These are phyloP conservation scores for Drosophila lini DNA, from an alignment of 1,140 invertebrate species.

Conservation along the genomic window DNA sequence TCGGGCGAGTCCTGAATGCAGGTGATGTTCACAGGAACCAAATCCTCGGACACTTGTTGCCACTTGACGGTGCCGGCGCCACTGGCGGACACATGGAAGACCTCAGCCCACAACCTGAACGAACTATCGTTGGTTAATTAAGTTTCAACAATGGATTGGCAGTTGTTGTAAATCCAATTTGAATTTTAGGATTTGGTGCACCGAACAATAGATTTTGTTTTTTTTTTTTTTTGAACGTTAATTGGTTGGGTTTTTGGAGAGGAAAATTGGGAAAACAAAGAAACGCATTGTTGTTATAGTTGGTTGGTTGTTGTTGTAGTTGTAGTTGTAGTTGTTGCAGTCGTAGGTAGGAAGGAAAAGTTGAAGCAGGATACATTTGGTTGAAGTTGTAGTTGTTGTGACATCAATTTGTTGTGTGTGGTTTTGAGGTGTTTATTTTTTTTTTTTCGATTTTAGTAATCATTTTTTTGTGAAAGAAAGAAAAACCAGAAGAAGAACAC, in stretches of 20 bases:
- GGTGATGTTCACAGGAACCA: constrained; percentile 98
- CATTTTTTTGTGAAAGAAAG: constrained; percentile 69
- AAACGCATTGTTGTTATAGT: constrained; percentile 60
- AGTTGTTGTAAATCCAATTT: constrained; percentile 35
- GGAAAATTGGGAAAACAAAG: constrained; percentile 60
- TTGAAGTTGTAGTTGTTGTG: constrained; percentile 49
- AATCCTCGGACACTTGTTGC: constrained; percentile 98
- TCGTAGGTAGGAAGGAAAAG: constrained; percentile 56
- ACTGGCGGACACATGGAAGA: constrained; percentile 97
- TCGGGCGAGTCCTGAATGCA: constrained; percentile 98
- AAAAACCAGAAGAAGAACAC: constrained; percentile 80
- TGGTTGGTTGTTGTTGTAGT: constrained; percentile 33
- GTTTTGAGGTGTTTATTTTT: constrained; percentile 53
- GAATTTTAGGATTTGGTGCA: constrained; percentile 44
- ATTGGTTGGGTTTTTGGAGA: constrained; percentile 42
- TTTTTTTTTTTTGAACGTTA: background rate
- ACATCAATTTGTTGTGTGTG: constrained; percentile 64
- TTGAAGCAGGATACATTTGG: constrained; percentile 64
- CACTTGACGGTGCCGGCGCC: constrained; percentile 96
- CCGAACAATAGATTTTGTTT: constrained; percentile 38
- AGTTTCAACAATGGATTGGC: constrained; percentile 46
- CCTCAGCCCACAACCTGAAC: constrained; percentile 97
- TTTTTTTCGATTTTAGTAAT: constrained; percentile 40
- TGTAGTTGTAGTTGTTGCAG: constrained; percentile 44
- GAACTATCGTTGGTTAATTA: constrained; percentile 84